phyloP scores from a whole-genome alignment of 2,888 invertebrate genomes.

The Prosopocoilus inquinatus region DNA sequence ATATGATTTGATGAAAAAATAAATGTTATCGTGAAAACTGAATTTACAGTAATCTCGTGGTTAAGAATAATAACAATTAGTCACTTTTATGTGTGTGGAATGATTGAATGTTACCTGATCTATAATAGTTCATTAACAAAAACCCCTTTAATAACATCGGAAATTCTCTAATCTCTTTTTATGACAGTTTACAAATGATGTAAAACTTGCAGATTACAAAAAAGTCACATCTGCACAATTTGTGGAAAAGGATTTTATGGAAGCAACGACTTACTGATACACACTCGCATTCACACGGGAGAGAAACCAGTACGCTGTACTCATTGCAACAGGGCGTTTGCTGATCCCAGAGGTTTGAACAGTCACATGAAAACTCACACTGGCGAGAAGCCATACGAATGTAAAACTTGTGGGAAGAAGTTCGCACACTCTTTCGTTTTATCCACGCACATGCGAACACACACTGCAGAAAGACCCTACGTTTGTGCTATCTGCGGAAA shows the following conservation, averaged over 20 bases:
- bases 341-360: constrained; percentile 34
- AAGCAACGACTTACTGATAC: constrained; percentile 35
- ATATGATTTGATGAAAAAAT: no score
- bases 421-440: constrained; percentile 39
- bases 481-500: constrained; percentile 42
- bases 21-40: no score
- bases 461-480: constrained; percentile 39
- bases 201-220: constrained; percentile 22
- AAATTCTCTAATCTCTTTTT: not conserved
- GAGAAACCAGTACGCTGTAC: constrained; percentile 40
- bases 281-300: constrained; percentile 38
- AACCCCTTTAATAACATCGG: not conserved
- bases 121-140: not conserved
- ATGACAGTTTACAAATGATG: not conserved
- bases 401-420: constrained; percentile 36
- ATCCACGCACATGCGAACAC: constrained; percentile 39
- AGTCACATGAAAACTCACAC: constrained; percentile 40
- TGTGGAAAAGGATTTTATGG: constrained; percentile 39
- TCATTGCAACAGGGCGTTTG: constrained; percentile 35
- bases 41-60: no score
- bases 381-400: constrained; percentile 37
- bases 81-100: no score
- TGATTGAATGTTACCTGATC: no score
- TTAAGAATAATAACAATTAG: no score
- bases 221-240: constrained; percentile 33